Conservation (phyloP, 2,113 vertebrate genomes). For the Ailuropoda melanoleuca region DNA sequence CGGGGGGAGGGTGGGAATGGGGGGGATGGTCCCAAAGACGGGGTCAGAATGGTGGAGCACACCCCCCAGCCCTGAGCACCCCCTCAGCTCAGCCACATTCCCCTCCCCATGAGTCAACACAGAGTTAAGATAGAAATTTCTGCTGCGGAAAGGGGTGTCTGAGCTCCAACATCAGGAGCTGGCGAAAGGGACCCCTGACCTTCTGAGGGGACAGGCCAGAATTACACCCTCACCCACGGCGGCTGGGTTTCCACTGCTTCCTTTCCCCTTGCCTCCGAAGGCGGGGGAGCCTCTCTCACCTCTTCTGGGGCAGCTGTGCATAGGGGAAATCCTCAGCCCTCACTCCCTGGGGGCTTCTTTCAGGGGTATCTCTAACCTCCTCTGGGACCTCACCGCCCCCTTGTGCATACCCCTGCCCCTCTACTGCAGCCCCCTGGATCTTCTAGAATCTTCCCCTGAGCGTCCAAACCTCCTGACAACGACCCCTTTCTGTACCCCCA, state of each 20-base stretch:
- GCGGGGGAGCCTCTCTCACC: not conserved
- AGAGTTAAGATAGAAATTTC: not conserved
- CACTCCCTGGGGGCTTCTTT: not conserved
- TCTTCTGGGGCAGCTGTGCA: not conserved
- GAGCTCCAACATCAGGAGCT: not conserved
- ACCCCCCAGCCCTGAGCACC: not conserved
- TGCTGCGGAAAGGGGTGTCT: not conserved
- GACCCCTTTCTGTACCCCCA: not conserved
- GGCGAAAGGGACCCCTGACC: not conserved
- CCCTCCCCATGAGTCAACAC: not conserved
- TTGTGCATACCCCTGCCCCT: not conserved
- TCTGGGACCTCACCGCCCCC: not conserved
- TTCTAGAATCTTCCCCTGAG: not conserved
- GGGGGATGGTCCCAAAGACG: not conserved
- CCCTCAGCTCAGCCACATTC: not conserved
- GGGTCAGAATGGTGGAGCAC: not conserved
- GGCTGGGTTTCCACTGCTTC: not conserved
- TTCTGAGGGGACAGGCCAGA: not conserved
- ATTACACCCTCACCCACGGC: not conserved
- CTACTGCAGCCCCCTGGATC: not conserved
- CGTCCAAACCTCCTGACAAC: not conserved
- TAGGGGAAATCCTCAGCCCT: not conserved
- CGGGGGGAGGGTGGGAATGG: not conserved
- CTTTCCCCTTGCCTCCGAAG: not conserved
- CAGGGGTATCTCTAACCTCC: not conserved